These are phyloP conservation scores for Scomber japonicus DNA, from an alignment of 2,113 vertebrate genomes.

Conservation along the genomic window DNA sequence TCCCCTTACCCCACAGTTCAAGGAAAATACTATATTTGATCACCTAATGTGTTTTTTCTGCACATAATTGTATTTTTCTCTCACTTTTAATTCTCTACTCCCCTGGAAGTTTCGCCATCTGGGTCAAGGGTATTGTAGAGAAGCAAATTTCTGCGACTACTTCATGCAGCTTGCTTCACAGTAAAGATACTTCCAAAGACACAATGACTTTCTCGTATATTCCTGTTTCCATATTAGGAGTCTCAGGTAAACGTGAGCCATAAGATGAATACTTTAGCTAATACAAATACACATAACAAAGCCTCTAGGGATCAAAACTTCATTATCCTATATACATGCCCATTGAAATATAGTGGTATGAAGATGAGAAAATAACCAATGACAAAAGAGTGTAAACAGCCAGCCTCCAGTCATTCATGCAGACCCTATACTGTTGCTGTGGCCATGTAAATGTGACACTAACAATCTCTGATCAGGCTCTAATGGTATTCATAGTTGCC, in stretches of 20 bases:
- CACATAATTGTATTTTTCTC: conserved; percentile 78
- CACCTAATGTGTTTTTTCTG: conserved; percentile 42
- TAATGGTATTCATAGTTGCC: conserved; percentile 87
- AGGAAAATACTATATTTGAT: conserved; percentile 87
- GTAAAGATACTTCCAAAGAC: conserved; percentile 66
- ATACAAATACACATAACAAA: conserved; percentile 51
- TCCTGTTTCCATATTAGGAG: conserved; percentile 43
- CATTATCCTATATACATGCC: conserved; percentile 18
- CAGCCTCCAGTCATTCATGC: conserved; percentile 55
- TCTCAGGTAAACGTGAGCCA: conserved; percentile 32
- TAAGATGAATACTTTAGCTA: conserved; percentile 27
- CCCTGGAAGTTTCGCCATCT: conserved; percentile 79
- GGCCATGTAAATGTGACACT: conserved; percentile 77
- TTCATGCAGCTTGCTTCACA: conserved; percentile 48
- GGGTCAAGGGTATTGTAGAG: conserved; percentile 84
- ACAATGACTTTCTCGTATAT: conserved; percentile 65
- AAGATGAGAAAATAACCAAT: conserved; percentile 48
- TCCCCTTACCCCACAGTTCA: conserved; percentile 80
- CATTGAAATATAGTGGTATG: conserved; percentile 37
- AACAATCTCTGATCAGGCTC: conserved; percentile 77
- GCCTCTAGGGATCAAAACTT: conserved; percentile 35
- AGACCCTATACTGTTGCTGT: conserved; percentile 57
- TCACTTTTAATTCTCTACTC: conserved; percentile 80
- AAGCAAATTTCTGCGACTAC: conserved; percentile 65
- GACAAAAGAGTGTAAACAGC: conserved; percentile 62